These are phyloP conservation scores for Phenganax subtilis DNA, from an alignment of 92 coral and sea anemone genomes.

Conservation along the genomic window DNA sequence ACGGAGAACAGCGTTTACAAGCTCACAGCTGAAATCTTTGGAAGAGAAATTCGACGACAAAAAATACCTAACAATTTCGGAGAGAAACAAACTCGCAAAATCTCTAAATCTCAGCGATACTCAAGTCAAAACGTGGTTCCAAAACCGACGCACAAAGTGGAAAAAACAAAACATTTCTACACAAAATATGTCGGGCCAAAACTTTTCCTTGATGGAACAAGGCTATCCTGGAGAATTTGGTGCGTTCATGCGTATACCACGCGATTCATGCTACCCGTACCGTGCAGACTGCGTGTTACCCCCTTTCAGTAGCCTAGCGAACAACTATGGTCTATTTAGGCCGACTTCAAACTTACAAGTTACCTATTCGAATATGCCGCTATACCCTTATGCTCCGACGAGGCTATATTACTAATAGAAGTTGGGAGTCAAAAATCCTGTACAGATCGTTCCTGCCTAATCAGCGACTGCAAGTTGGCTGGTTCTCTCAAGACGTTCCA, in stretches of 20 bases:
- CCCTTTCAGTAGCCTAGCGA: conserved; percentile 43
- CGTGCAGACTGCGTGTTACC: conserved; percentile 38
- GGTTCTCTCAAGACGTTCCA: too few species aligned
- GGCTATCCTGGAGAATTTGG: conserved; percentile 33
- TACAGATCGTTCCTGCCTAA: too few species aligned
- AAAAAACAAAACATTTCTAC: conserved; percentile 70
- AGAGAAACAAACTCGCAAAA: conserved; percentile 88
- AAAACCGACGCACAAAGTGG: conserved; percentile 97
- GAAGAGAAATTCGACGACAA: conserved; percentile 93
- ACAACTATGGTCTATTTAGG: conserved; percentile 56
- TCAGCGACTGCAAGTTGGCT: too few species aligned
- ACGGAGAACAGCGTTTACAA: conserved; percentile 90
- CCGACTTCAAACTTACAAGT: conserved; percentile 93
- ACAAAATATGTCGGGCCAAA: conserved; percentile 13
- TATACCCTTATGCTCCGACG: conserved; percentile 55
- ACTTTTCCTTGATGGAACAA: conserved; percentile 21
- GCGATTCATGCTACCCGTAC: conserved; percentile 55
- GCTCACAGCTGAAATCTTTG: conserved; percentile 88
- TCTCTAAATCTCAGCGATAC: conserved; percentile 84
- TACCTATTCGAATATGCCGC: conserved; percentile 76
- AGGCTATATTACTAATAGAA: conserved; percentile 25
- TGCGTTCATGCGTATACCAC: conserved; percentile 35
- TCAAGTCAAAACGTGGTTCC: conserved; percentile 99
- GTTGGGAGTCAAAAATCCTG: too few species aligned
- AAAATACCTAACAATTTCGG: conserved; percentile 94